A percentile compares a stretch with the other conserved stretches of the same genome.
Evolutionary conservation across 64 coral and sea anemone genomes (phyloP).

Genomic region (Pachyseris speciosa): DNA sequence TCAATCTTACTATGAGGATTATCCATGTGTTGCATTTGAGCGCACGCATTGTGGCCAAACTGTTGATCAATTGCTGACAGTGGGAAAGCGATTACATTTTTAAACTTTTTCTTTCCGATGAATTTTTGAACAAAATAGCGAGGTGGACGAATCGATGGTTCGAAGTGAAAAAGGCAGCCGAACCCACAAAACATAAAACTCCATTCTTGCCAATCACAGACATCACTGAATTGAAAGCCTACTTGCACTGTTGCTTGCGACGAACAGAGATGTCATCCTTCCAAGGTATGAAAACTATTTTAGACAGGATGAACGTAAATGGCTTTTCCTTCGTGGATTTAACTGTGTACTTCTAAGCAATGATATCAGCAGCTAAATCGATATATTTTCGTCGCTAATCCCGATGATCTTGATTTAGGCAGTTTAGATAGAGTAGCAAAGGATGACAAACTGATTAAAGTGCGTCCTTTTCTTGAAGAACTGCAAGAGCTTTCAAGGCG

Average conservation of each 20-base stretch:
- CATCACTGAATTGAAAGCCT: slow-evolving; percentile 53
- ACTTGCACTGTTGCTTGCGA: slow-evolving; percentile 52
- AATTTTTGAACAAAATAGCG: slow-evolving; percentile 41
- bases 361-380: slow-evolving; percentile 46
- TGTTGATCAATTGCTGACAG: background rate
- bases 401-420: slow-evolving; percentile 31
- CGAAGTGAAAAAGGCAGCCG: slow-evolving; percentile 20
- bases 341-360: slow-evolving; percentile 15
- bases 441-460: too few species aligned
- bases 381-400: slow-evolving; percentile 50
- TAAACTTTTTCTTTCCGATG: slow-evolving; percentile 21
- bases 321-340: slow-evolving; percentile 57
- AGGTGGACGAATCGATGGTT: slow-evolving; percentile 57
- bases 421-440: too few species aligned
- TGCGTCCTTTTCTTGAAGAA: too few species aligned
- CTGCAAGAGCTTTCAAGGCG: background rate
- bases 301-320: too few species aligned
- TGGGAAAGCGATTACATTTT: slow-evolving; percentile 5
- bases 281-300: slow-evolving; percentile 57
- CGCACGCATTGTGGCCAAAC: slow-evolving; percentile 5
- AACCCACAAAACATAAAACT: slow-evolving; percentile 46
- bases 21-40: background rate
- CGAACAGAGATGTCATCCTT: too few species aligned
- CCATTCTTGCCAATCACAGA: slow-evolving; percentile 26
- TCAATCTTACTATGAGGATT: background rate